Base-by-base conservation (phyloP, 2,888 invertebrate genomes). In the Didymodactylos carnosus region DNA sequence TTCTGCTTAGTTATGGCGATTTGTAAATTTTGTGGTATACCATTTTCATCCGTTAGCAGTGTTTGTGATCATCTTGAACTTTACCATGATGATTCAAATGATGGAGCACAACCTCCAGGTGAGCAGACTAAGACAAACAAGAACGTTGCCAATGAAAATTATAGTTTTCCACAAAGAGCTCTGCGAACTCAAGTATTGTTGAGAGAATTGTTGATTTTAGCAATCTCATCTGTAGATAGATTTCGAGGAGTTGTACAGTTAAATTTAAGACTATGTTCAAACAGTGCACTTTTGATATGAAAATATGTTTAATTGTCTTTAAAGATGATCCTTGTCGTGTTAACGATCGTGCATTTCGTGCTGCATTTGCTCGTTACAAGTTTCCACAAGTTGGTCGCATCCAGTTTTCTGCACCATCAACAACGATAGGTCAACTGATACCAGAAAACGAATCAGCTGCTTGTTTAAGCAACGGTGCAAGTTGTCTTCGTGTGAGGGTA, bases 21-120 rank as follows among this genome's bases (percentile, higher is more conserved):
- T 35, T 62, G 62, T 62, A 62, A 62, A 62, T 62, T 62, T 62
- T 62, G 62, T 62, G 35, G 35, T 62, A 35, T 8, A 62, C 62
- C 62, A 35, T 62, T 62, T 35, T 62, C 62, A 62, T 62, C 62
- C 11, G 62, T 62, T 10, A 62, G 62, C 27, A 62, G 35, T 62
- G 62, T 62, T 62, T 62, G 62, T n/a, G 62, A 62, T 62, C 62
- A 62, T 35, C 62, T 62, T 35, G 62, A 62, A 62, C 62, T 62
- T 62, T 62, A 35, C 13, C 62, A 62, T 62, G 62, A 62, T 62
- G 62, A 62, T 62, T 19, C 62, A n/a, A 29, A 62, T 35, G 62
- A 62, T 62, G n/a, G 10, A n/a, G n/a, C n/a, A n/a, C n/a, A n/a
- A 35, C 35, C 16, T 62, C 62, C 62, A 62, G 53, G 53, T 62